These are phyloP conservation scores for Ophiothrix spiculata DNA, from an alignment of 35 echinoderm and acorn worm species.

Conservation along the genomic window DNA sequence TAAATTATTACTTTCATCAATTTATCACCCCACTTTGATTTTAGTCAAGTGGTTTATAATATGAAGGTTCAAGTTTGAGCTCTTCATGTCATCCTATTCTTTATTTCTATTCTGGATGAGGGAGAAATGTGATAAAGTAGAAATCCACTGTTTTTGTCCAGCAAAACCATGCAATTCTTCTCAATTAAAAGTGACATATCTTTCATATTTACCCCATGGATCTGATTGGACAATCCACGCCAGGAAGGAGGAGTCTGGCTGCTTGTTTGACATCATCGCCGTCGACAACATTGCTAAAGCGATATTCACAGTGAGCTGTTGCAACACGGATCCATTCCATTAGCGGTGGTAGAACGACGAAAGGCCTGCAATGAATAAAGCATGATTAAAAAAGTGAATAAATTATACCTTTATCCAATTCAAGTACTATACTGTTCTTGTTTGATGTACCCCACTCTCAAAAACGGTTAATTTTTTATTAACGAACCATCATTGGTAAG, in stretches of 20 bases:
- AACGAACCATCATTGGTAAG: too few species aligned
- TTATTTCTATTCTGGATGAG: too few species aligned
- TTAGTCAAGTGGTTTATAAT: too few species aligned
- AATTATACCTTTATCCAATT: neutral
- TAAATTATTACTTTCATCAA: too few species aligned
- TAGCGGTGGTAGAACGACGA: conserved; percentile 79
- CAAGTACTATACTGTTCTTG: neutral
- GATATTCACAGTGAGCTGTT: conserved; percentile 72
- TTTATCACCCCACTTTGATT: too few species aligned
- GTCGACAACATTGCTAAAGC: conserved; percentile 69
- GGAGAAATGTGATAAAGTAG: too few species aligned
- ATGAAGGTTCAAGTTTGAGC: too few species aligned
- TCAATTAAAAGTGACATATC: too few species aligned
- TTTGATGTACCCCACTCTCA: neutral
- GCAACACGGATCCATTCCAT: conserved; percentile 88
- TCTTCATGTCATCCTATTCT: too few species aligned
- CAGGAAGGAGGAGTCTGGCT: conserved; percentile 77
- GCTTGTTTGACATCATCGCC: conserved; percentile 82
- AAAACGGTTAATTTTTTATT: neutral
- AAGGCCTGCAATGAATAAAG: conserved; percentile 49
- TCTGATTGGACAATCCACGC: conserved; percentile 76
- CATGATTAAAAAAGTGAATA: neutral
- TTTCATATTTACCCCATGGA: conserved; percentile 56
- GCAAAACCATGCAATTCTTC: too few species aligned
- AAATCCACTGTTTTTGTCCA: too few species aligned